Conservation (phyloP, 2,113 vertebrate species). For the Nibea coibor region DNA sequence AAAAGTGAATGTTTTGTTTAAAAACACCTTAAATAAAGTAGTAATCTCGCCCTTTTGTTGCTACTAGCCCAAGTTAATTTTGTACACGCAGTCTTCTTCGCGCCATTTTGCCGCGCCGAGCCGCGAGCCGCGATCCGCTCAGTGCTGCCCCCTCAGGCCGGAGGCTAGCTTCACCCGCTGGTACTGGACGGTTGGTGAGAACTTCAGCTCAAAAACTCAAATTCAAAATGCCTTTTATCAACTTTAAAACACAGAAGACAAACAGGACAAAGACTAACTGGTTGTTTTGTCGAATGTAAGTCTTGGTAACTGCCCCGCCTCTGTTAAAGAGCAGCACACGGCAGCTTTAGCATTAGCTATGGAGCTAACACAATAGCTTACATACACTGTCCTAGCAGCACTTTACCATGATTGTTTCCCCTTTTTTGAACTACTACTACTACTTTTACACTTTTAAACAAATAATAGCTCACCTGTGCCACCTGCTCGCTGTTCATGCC, state of each 20-base stretch:
- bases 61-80: background rate
- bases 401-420: too few relatives aligned
- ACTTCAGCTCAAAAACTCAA: background rate
- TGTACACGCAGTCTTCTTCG: too few relatives aligned
- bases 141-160: too few relatives aligned
- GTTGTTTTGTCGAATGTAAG: background rate
- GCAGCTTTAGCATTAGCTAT: background rate
- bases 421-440: too few relatives aligned
- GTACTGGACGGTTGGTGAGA: background rate
- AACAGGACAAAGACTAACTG: background rate
- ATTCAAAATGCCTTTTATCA: too few relatives aligned
- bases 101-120: too few relatives aligned
- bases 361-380: background rate
- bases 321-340: background rate
- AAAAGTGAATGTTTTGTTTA: background rate
- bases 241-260: background rate
- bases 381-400: too few relatives aligned
- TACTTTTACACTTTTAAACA: background rate
- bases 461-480: constrained; percentile 85
- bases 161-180: too few relatives aligned
- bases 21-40: background rate
- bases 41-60: background rate
- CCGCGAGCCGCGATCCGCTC: too few relatives aligned
- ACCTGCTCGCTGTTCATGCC: constrained; percentile 96
- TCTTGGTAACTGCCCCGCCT: background rate